Percentiles rank a stretch among this genome's conserved stretches.
Evolutionary conservation across 2,113 vertebrate genomes (phyloP).

Genomic region (Sorex fumeus): DNA sequence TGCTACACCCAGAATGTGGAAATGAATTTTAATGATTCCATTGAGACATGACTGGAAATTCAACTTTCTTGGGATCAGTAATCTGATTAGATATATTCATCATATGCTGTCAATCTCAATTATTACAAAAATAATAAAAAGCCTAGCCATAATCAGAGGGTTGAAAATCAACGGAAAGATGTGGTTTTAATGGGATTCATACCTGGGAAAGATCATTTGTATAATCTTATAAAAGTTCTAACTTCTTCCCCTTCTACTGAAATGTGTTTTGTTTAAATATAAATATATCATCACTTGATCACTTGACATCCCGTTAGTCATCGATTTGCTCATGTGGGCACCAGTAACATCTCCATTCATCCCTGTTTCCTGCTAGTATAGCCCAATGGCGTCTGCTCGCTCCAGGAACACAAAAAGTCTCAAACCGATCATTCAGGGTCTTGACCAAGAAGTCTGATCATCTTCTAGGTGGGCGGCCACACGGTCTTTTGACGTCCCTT

Average conservation of each 20-base stretch:
- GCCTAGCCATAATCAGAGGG: neutral
- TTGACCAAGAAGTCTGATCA: too few relatives aligned
- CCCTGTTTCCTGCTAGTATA: too few relatives aligned
- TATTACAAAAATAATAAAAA: conserved; percentile 42
- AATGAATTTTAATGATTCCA: conserved; percentile 11
- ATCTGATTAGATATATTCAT: neutral
- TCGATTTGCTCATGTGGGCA: too few relatives aligned
- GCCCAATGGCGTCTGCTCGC: too few relatives aligned
- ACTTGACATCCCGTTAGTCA: too few relatives aligned
- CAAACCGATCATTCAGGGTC: too few relatives aligned
- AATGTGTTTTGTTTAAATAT: conserved; percentile 5
- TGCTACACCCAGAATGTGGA: neutral
- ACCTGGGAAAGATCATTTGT: neutral
- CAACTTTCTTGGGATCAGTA: neutral
- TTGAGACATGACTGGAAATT: conserved; percentile 2
- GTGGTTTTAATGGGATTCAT: conserved; percentile 26
- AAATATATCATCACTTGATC: too few relatives aligned
- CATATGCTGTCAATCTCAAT: neutral
- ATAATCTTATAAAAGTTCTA: conserved; percentile 5
- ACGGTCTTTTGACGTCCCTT: too few relatives aligned
- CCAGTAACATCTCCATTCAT: too few relatives aligned
- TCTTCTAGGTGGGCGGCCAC: too few relatives aligned
- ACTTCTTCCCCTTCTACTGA: neutral
- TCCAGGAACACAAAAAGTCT: too few relatives aligned
- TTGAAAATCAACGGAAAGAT: conserved; percentile 5